Evolutionary conservation across 2,113 vertebrate species (phyloP), one percentile per base, ranked within the genome.

Genomic region (Microtus pennsylvanicus): DNA sequence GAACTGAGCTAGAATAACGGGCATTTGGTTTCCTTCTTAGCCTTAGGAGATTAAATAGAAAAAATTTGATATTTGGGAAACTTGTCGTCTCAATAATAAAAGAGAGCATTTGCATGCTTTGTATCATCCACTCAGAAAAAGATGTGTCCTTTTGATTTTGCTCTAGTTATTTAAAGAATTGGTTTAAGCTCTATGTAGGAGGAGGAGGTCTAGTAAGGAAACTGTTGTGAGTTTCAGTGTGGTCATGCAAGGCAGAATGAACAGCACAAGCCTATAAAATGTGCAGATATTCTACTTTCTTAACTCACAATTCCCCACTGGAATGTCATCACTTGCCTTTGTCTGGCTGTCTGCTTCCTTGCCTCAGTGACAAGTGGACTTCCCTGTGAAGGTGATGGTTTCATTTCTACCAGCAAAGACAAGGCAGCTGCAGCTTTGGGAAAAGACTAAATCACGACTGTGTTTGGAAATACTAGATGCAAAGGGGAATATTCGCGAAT

Each of bases 41-140:
- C n/a, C 93, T 81, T 95, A 33, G 91, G 82, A 38, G 61, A 74
- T 92, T 94, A 97, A 98, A 96, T 95, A 89, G 63, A 95, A 88
- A 82, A 78, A 38, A 5, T 28, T 19, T 61, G 38, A 63, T 42
- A 42, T 42, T 63, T 30, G 24, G 30, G 61, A 30, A 65, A 85
- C 14, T 83, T 42, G 42, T 38, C 80, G 17, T 63, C 58, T 45
- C 55, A 65, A 30, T 65, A 42, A 85, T 65, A 42, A 85, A 85
- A 92, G 92, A 30, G 96, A 90, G 91, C 90, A 87, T 95, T 98
- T 97, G 83, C 38, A 47, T 55, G 88, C 9, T 92, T 0, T 16
- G 61, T 65, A 0, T 94, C 42, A 94, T 12, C 47, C 5, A 61
- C 83, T 92, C 45, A 93, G 47, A 93, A 94, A 85, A 13, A n/a